phyloP scores from a whole-genome alignment of 2,113 vertebrate species.

The Carassius gibelio region DNA sequence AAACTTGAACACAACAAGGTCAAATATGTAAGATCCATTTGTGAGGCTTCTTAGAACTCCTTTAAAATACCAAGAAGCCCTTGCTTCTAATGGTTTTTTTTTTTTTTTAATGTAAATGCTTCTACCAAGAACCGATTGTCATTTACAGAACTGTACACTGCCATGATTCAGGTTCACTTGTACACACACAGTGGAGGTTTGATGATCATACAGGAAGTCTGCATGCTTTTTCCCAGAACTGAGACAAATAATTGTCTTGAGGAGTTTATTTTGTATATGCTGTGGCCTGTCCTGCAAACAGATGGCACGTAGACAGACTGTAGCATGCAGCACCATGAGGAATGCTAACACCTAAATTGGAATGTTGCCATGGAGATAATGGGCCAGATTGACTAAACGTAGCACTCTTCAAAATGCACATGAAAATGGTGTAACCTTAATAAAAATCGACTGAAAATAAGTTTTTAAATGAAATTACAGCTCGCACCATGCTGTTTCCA shows the following conservation, averaged over 20 bases:
- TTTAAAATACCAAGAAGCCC: neutral
- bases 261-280: neutral
- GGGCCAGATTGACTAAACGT: neutral
- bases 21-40: neutral
- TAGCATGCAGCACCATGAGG: neutral
- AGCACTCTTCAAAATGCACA: slow-evolving; percentile 22
- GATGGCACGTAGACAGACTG: slow-evolving; percentile 31
- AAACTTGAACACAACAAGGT: neutral
- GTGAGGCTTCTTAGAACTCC: neutral
- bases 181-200: neutral
- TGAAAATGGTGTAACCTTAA: slow-evolving; percentile 7
- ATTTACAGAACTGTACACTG: too few relatives aligned
- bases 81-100: neutral
- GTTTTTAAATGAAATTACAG: neutral
- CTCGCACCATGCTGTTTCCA: neutral
- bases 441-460: neutral
- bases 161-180: neutral
- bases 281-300: neutral
- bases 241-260: neutral
- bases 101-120: neutral
- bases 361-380: slow-evolving; percentile 40
- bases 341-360: slow-evolving; percentile 35
- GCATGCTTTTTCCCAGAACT: neutral
- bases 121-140: neutral
- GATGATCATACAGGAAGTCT: neutral